phyloP scores from a whole-genome alignment of 2,113 vertebrate genomes.

The Gnathonemus longibarbis region DNA sequence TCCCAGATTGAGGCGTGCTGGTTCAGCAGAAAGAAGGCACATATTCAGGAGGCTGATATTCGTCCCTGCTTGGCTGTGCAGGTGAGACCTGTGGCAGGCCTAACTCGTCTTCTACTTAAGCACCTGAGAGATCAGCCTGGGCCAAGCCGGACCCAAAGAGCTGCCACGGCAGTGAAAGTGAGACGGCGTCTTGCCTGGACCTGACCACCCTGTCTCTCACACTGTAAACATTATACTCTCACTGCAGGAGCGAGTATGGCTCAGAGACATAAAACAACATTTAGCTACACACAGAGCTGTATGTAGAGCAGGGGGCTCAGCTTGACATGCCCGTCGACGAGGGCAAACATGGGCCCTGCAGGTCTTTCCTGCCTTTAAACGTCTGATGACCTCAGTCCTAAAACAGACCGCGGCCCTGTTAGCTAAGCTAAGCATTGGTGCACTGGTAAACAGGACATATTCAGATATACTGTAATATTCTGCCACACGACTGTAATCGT shows the following conservation, averaged over 20 bases:
- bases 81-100: background rate
- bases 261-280: background rate
- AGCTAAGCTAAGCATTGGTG: background rate
- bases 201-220: background rate
- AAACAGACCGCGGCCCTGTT: background rate
- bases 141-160: background rate
- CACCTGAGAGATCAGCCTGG: constrained; percentile 6
- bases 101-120: background rate
- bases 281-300: background rate
- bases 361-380: background rate
- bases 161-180: background rate
- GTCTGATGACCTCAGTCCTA: background rate
- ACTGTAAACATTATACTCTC: constrained; percentile 8
- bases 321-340: background rate
- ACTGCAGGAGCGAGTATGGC: background rate
- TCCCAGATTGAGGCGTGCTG: background rate
- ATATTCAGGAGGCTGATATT: background rate
- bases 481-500: background rate
- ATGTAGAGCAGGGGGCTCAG: background rate
- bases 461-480: background rate
- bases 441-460: background rate
- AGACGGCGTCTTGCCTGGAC: background rate
- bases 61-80: background rate
- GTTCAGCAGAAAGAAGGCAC: background rate
- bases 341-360: background rate